Conservation (phyloP, 1,140 invertebrate species). For the Tachypleus tridentatus region DNA sequence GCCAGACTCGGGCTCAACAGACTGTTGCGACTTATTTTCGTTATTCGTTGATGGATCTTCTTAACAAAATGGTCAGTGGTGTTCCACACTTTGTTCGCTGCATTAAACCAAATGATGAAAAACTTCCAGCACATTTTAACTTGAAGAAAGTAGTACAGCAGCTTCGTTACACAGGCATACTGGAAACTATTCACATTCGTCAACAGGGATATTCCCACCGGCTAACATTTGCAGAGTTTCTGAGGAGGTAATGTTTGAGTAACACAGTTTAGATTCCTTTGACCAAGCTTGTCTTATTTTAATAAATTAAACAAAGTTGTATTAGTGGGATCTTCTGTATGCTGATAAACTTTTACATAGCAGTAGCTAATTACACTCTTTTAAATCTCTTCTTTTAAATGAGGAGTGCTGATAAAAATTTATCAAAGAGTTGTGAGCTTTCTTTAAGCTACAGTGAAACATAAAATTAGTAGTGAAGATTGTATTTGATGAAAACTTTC, state of each 20-base stretch:
- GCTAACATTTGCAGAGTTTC: constrained; percentile 61
- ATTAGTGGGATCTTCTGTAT: no score
- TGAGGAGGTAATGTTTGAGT: constrained; percentile 47
- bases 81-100: constrained; percentile 72
- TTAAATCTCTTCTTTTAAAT: no score
- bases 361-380: no score
- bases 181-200: constrained; percentile 67
- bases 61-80: constrained; percentile 67
- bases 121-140: constrained; percentile 46
- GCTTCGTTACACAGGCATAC: constrained; percentile 61
- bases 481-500: no score
- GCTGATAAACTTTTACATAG: no score
- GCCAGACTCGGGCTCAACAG: constrained; percentile 70
- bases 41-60: constrained; percentile 68
- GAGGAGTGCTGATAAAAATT: no score
- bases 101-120: constrained; percentile 65
- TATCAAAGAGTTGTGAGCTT: no score
- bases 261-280: neutral
- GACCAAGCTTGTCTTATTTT: neutral
- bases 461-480: no score
- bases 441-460: no score
- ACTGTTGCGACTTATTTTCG: constrained; percentile 73
- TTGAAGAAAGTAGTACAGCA: constrained; percentile 48
- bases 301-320: neutral
- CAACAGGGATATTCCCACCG: constrained; percentile 70